Percentiles rank a stretch among this genome's conserved stretches.
Conservation (phyloP, 2,113 vertebrate species). For the Aspidoscelis tigris region DNA sequence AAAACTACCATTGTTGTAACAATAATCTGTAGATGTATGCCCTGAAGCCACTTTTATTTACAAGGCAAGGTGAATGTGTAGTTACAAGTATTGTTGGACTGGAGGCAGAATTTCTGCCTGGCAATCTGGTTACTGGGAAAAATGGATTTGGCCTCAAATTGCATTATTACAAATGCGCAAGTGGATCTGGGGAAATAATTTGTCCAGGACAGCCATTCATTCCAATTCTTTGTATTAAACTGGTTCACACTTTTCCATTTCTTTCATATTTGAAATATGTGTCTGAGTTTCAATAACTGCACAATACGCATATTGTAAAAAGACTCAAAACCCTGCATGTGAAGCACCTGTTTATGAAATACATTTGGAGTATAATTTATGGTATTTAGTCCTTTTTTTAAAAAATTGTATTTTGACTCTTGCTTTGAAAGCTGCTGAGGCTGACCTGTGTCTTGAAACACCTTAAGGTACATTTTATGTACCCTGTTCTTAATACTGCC, state of each 20-base stretch:
- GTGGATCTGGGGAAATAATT: neutral
- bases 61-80: neutral
- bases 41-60: neutral
- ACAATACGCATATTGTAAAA: neutral
- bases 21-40: neutral
- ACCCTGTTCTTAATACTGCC: constrained; percentile 12
- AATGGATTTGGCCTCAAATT: neutral
- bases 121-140: neutral
- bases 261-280: neutral
- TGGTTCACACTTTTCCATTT: neutral
- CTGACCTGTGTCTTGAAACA: constrained; percentile 39
- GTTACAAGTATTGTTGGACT: neutral
- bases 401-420: neutral
- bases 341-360: neutral
- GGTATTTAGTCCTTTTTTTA: neutral
- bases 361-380: neutral
- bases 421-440: constrained; percentile 22
- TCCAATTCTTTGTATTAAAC: neutral
- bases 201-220: neutral
- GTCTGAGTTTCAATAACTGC: neutral
- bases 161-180: too few relatives aligned
- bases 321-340: neutral
- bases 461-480: constrained; percentile 12
- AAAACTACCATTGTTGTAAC: neutral
- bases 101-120: neutral